A percentile compares a stretch with the other conserved stretches of the same genome.
These are phyloP conservation scores for Rhagoletis zephyria DNA, from an alignment of 1,140 invertebrate species.

Conservation along the genomic window DNA sequence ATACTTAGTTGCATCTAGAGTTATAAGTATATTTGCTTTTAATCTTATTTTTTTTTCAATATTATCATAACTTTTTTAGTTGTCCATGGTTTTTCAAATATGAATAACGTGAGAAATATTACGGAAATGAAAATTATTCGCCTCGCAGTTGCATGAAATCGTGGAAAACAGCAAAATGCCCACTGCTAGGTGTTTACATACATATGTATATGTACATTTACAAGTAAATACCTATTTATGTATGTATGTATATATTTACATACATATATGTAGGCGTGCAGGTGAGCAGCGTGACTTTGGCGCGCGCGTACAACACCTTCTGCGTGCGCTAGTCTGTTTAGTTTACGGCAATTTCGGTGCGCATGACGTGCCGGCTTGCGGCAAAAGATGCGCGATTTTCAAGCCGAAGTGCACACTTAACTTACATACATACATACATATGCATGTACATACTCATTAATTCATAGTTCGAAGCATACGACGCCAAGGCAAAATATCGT, in stretches of 20 bases:
- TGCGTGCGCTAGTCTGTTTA: background rate
- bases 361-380: constrained; percentile 2
- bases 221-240: too few species aligned
- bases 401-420: background rate
- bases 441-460: background rate
- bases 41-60: background rate
- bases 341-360: background rate
- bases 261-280: too few species aligned
- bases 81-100: background rate
- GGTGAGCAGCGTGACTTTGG: background rate
- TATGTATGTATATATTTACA: too few species aligned
- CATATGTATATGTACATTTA: background rate
- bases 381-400: background rate
- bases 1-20: too few species aligned
- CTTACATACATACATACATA: background rate
- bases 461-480: background rate
- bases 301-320: background rate
- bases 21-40: background rate
- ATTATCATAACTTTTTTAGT: background rate
- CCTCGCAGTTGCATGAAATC: background rate
- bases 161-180: background rate
- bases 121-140: constrained; percentile 1
- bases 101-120: background rate
- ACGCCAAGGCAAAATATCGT: background rate
- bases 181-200: background rate